Evolutionary conservation across 2,888 invertebrate genomes (phyloP), one percentile per base, ranked within the genome.

Genomic region (Autographa gamma): DNA sequence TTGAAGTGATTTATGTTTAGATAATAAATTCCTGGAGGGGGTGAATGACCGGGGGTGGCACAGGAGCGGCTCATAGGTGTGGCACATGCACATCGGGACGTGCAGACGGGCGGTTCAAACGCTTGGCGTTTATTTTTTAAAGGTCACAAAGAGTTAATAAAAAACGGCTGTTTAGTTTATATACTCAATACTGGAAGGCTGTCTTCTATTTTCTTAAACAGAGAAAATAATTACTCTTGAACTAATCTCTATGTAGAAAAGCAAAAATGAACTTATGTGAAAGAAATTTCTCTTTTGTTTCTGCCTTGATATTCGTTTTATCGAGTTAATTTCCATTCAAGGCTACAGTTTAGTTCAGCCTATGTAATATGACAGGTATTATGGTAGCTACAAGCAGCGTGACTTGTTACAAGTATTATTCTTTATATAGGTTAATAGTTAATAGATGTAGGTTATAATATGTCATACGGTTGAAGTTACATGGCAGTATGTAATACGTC

Each of bases 21-120:
- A 93, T 93, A 93, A 94, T 94, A 93, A 93, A 92, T 93, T 92
- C 86, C 89, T 84, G 85, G 83, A 76, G 71, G 87, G 85, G 92
- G 92, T 91, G 89, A 85, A 84, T 77, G 91, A 81, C 90, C 86
- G 71, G 82, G 86, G 89, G 74, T 87, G 79, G 84, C 87, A 87
- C 77, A 85, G 90, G 90, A 85, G 90, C 83, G 90, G 83, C 81
- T 66, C 76, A 68, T 79, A 88, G 91, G 91, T 86, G 92, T 74
- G 91, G 87, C 86, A 64, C 71, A 62, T 78, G 74, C 81, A 87
- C 85, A 87, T 88, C 86, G 86, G 75, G 70, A 32, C 52, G 52
- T 72, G 66, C 80, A 86, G 69, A 87, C 79, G 60, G 66, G 69
- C 79, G 71, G 32, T 76, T 32, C 25, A 5, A 61, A 75, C 71